A percentile compares a stretch with the other conserved stretches of the same genome.
Conservation (phyloP, 2,113 vertebrate genomes). For the Tinamus guttatus region DNA sequence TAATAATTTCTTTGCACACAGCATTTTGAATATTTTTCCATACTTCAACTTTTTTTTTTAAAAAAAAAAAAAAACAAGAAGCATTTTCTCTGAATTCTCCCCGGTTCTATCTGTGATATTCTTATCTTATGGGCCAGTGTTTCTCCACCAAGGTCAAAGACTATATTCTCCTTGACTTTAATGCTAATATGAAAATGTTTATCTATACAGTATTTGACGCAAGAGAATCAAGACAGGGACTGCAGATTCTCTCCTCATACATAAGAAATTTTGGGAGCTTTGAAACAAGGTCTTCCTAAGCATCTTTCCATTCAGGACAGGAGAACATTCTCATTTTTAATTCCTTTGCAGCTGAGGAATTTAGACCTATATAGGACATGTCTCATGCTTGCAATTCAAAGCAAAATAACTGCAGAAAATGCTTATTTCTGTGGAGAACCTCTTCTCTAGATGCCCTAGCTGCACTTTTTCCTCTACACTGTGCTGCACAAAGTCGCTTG, state of each 20-base stretch:
- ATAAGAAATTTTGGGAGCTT: neutral
- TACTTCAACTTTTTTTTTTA: neutral
- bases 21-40: neutral
- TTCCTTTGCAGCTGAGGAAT: slow-evolving; percentile 67
- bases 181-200: neutral
- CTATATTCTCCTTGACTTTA: neutral
- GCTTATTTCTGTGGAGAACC: neutral
- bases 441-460: neutral
- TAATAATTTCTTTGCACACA: neutral
- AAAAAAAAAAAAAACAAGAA: no score
- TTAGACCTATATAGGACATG: slow-evolving; percentile 28
- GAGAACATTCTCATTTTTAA: slow-evolving; percentile 57
- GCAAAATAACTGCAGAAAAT: slow-evolving; percentile 48
- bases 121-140: neutral
- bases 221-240: neutral
- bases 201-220: accelerated
- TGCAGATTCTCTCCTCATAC: neutral
- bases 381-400: slow-evolving; percentile 67
- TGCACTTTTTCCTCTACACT: neutral
- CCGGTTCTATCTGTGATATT: neutral
- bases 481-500: neutral
- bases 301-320: slow-evolving; percentile 45
- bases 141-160: neutral
- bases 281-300: slow-evolving; percentile 38
- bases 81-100: neutral